phyloP scores from a whole-genome alignment of 2,888 invertebrate species.

The Caenorhabditis sp. region DNA sequence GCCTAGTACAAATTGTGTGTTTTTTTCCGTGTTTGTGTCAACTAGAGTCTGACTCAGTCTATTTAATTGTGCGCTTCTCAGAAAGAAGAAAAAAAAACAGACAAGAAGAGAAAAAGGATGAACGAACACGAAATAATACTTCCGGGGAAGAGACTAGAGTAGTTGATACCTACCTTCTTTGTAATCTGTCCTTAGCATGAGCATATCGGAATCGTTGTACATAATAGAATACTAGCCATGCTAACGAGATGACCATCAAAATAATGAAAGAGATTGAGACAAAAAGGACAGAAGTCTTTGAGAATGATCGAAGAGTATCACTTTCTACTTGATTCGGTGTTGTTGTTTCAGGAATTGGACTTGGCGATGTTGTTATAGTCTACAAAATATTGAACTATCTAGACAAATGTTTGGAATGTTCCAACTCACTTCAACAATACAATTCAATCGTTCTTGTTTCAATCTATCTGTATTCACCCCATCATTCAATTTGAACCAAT shows the following conservation, averaged over 20 bases:
- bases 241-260: constrained; percentile 81
- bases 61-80: no score
- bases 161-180: constrained; percentile 76
- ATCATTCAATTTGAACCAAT: no score
- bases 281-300: constrained; percentile 80
- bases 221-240: constrained; percentile 95
- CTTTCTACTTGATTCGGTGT: constrained; percentile 20
- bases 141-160: not conserved
- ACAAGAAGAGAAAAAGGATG: not conserved
- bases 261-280: constrained; percentile 94
- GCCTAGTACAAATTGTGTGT: not conserved
- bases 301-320: constrained; percentile 59
- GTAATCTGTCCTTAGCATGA: constrained; percentile 90
- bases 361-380: not conserved
- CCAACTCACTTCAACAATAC: not conserved
- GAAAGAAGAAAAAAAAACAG: not conserved
- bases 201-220: constrained; percentile 91
- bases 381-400: no score
- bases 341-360: not conserved
- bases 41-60: not conserved
- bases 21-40: not conserved
- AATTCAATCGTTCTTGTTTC: no score
- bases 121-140: not conserved
- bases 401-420: no score
- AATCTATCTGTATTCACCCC: no score